These are phyloP conservation scores for Chloroceryle inda DNA, from an alignment of 2,797 vertebrate genomes.

Conservation along the genomic window DNA sequence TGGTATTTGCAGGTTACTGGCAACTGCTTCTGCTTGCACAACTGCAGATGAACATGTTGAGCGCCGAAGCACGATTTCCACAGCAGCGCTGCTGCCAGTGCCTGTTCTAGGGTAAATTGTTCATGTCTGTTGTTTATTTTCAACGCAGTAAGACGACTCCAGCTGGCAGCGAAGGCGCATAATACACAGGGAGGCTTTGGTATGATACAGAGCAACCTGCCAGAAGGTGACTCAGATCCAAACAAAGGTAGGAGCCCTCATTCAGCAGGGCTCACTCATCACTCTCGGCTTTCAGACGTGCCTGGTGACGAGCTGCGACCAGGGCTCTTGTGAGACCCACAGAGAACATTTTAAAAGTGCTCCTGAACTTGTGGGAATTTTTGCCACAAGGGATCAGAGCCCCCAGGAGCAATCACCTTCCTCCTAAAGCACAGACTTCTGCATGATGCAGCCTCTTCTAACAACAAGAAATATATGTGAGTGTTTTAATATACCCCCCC, in stretches of 20 bases:
- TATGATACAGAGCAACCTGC: neutral
- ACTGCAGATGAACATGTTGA: neutral
- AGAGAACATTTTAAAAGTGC: neutral
- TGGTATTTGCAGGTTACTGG: neutral
- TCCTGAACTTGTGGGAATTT: neutral
- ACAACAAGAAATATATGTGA: neutral
- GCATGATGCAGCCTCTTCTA: neutral
- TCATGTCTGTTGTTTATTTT: neutral
- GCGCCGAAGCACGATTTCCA: neutral
- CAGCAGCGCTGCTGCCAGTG: neutral
- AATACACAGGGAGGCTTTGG: neutral
- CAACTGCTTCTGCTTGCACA: neutral
- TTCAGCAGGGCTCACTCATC: neutral
- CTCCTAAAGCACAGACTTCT: fast-evolving
- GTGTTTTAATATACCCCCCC: neutral
- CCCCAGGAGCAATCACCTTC: neutral
- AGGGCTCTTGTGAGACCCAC: fast-evolving
- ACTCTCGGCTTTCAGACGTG: neutral
- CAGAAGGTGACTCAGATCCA: neutral
- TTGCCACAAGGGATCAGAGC: neutral
- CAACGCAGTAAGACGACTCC: neutral
- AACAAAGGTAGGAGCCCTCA: neutral
- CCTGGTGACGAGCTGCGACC: neutral
- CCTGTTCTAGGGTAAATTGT: neutral
- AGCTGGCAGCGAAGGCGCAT: neutral